These are phyloP conservation scores for Pollenia angustigena DNA, from an alignment of 2,888 invertebrate species.

Conservation along the genomic window DNA sequence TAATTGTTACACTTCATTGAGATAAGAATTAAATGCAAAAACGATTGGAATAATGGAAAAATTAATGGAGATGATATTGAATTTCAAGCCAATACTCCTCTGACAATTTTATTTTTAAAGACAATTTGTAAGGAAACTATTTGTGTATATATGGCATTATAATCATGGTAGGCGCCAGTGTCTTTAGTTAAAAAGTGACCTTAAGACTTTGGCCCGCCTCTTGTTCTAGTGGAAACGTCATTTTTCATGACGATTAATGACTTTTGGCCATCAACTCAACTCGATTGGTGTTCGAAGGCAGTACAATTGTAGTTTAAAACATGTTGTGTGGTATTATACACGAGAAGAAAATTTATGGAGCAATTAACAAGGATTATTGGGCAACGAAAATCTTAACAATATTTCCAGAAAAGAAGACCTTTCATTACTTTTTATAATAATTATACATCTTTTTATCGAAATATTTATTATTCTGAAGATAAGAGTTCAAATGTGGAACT, in stretches of 20 bases:
- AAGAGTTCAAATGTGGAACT: too few species aligned
- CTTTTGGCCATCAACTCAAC: slow-evolving; percentile 38
- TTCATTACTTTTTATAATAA: too few species aligned
- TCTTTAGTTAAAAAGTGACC: slow-evolving; percentile 37
- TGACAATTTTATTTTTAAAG: slow-evolving; percentile 14
- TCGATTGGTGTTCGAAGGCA: slow-evolving; percentile 33
- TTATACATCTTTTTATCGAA: too few species aligned
- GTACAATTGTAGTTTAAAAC: slow-evolving; percentile 5
- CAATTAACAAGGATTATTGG: neutral
- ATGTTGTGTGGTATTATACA: slow-evolving; percentile 42
- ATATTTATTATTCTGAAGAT: too few species aligned
- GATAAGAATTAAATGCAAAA: slow-evolving; percentile 60
- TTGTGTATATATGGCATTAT: neutral
- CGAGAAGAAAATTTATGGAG: slow-evolving; percentile 9
- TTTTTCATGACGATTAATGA: slow-evolving; percentile 58
- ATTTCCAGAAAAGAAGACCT: too few species aligned
- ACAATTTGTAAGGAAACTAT: neutral
- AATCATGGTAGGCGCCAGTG: slow-evolving; percentile 52
- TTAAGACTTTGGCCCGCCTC: slow-evolving; percentile 37
- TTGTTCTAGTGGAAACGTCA: slow-evolving; percentile 4
- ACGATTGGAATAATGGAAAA: slow-evolving; percentile 63
- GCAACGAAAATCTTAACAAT: too few species aligned
- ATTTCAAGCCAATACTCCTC: neutral
- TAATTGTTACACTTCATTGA: slow-evolving; percentile 65
- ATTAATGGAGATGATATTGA: slow-evolving; percentile 46